A percentile compares a stretch with the other conserved stretches of the same genome.
Conservation (phyloP, 2,888 invertebrate species). For the Conistra vaccinii region DNA sequence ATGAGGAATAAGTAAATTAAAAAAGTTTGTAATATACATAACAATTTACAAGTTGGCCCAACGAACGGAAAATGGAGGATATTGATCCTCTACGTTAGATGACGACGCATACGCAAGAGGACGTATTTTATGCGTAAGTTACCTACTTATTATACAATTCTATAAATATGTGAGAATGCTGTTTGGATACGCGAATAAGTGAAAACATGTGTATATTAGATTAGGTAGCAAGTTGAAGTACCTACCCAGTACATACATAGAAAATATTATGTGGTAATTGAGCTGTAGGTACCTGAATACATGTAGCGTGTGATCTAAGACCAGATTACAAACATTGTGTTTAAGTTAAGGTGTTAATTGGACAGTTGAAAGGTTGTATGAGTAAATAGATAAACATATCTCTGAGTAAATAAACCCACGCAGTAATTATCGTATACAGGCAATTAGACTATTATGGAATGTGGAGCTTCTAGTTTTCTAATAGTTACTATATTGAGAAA, state of each 20-base stretch:
- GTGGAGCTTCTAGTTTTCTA: conserved; percentile 41
- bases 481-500: conserved; percentile 31
- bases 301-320: conserved; percentile 49
- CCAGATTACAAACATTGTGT: conserved; percentile 50
- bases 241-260: background rate
- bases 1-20: background rate
- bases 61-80: conserved; percentile 5
- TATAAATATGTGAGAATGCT: conserved; percentile 69
- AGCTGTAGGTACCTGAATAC: conserved; percentile 27
- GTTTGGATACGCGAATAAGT: conserved; percentile 67
- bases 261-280: conserved; percentile 32
- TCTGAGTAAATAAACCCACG: conserved; percentile 56
- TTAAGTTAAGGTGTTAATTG: conserved; percentile 61
- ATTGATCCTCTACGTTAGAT: conserved; percentile 30
- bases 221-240: conserved; percentile 49
- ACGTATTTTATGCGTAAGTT: conserved; percentile 61
- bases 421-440: conserved; percentile 36
- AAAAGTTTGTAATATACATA: background rate
- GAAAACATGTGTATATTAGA: conserved; percentile 68
- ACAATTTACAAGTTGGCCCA: conserved; percentile 10
- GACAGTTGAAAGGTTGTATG: conserved; percentile 58
- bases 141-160: conserved; percentile 66
- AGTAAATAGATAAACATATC: conserved; percentile 52
- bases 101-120: conserved; percentile 31
- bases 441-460: conserved; percentile 58